Base-by-base conservation (phyloP, 1,140 invertebrate species). In the Augochlora pura region DNA sequence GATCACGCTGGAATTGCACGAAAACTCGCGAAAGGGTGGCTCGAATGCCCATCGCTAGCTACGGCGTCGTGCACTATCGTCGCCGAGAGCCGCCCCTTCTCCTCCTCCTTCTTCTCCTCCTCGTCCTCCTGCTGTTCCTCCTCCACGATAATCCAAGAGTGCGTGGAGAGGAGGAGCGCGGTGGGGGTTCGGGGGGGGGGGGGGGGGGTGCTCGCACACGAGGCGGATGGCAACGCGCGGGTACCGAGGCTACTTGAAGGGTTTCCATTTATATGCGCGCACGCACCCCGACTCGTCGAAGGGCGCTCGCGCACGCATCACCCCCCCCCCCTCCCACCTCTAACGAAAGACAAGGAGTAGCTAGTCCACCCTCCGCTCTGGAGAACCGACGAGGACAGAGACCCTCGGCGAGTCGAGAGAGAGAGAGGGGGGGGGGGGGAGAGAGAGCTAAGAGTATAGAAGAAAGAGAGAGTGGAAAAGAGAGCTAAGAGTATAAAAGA, bases 231-330 rank as follows among this genome's bases (percentile, higher is more conserved):
- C 71, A 87, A 83, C 77, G 73, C 77, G 73, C 71, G 84, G 81
- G 80, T 68, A 83, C 59, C 81, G 88, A 85, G 87, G 84, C 82
- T 88, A 89, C 90, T 91, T 91, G 86, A 90, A 89, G 89, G 90
- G 90, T 88, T 92, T 92, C 91, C 88, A 89, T 91, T 89, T 87
- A 87, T 88, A 85, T 86, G 87, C 89, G 88, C 88, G 79, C 87
- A 82, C 85, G 87, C 82, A 89, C 86, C 81, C 84, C 67, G 60
- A 57, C 21, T n/a, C 79, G 59, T 77, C 49, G 71, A 67, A 69
- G 77, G 65, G 69, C 69, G 75, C 73, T 23, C 77, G 77, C 76
- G 69, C 68, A 74, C 77, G 73, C 76, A n/a, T n/a, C n/a, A n/a
- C n/a, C n/a, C n/a, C n/a, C n/a, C n/a, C n/a, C n/a, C n/a, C n/a